Evolutionary conservation across 2,797 vertebrate species (phyloP).

Genomic region (Micromesistius poutassou): DNA sequence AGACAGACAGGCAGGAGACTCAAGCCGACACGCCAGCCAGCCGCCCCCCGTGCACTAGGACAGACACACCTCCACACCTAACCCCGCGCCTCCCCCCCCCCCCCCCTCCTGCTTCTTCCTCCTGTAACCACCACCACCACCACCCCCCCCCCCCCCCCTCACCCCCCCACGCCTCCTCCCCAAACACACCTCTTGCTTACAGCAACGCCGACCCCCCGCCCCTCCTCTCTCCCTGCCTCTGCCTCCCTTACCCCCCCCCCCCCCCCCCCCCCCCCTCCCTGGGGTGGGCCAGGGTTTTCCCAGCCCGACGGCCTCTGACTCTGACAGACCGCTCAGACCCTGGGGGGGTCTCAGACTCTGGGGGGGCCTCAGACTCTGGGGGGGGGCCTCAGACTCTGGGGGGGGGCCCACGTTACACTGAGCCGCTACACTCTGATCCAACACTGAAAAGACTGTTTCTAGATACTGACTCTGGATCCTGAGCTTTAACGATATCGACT

Average conservation of each 20-base stretch:
- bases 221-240: conserved; percentile 39
- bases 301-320: neutral
- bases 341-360: too few relatives aligned
- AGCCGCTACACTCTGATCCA: neutral
- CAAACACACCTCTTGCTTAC: conserved; percentile 30
- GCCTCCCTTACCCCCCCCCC: too few relatives aligned
- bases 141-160: conserved; percentile 10
- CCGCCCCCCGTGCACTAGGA: neutral
- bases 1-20: neutral
- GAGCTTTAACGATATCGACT: too few relatives aligned
- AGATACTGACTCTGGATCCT: neutral
- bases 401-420: neutral
- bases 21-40: conserved; percentile 28
- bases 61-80: neutral
- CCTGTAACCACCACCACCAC: conserved; percentile 11
- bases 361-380: too few relatives aligned
- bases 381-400: neutral
- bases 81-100: neutral
- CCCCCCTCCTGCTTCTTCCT: conserved; percentile 30
- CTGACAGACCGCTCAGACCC: too few relatives aligned
- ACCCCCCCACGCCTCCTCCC: conserved; percentile 19
- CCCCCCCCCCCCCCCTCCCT: neutral
- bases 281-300: neutral
- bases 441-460: neutral
- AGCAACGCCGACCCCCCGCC: conserved; percentile 50